Percentiles rank a stretch among this genome's conserved stretches.
Evolutionary conservation across 2,888 invertebrate genomes (phyloP).

Genomic region (Synanthedon formicaeformis): DNA sequence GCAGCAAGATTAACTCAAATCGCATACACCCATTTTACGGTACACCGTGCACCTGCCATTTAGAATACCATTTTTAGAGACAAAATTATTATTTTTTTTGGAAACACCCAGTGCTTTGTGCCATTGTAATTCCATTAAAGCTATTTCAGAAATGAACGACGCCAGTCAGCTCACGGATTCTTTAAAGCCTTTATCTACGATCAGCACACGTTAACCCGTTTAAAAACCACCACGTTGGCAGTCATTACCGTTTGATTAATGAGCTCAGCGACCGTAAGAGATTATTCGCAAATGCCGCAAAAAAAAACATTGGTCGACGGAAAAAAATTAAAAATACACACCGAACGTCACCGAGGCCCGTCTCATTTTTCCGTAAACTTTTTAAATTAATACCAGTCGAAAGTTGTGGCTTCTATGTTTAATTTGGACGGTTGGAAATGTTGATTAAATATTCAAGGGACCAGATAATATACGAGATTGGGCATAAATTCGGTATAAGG

Average conservation of each 20-base stretch:
- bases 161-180: too few species aligned
- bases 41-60: too few species aligned
- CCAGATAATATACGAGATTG: slow-evolving; percentile 12
- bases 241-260: slow-evolving; percentile 58
- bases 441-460: slow-evolving; percentile 33
- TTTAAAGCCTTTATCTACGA: slow-evolving; percentile 2
- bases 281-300: slow-evolving; percentile 38
- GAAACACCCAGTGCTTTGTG: too few species aligned
- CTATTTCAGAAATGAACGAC: too few species aligned
- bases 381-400: slow-evolving; percentile 19
- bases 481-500: too few species aligned
- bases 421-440: slow-evolving; percentile 6
- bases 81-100: too few species aligned
- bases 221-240: slow-evolving; percentile 13
- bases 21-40: too few species aligned
- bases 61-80: too few species aligned
- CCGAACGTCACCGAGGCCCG: slow-evolving; percentile 5
- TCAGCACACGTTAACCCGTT: slow-evolving; percentile 7
- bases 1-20: too few species aligned
- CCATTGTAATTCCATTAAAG: too few species aligned
- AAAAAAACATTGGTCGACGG: slow-evolving; percentile 13
- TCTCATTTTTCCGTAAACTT: slow-evolving; percentile 17
- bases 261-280: slow-evolving; percentile 24
- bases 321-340: slow-evolving; percentile 9
- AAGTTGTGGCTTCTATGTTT: slow-evolving; percentile 14